phyloP scores from a whole-genome alignment of 2,888 invertebrate genomes.

The Tenthredo livida region DNA sequence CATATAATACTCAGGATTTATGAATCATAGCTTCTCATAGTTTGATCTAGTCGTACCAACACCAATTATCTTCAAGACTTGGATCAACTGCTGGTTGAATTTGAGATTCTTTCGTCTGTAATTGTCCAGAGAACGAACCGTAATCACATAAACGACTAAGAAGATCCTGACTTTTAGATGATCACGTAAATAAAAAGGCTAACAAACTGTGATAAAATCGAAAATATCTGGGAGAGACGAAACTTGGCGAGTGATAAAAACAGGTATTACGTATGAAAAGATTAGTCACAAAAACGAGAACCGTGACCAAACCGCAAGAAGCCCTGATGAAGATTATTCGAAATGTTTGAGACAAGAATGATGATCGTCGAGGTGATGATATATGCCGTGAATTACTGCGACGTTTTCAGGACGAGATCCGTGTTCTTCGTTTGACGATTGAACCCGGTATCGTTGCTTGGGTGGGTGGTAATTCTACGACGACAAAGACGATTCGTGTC shows the following conservation, averaged over 20 bases:
- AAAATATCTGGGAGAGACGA: not conserved
- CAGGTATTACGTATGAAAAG: conserved; percentile 1
- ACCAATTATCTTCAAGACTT: not conserved
- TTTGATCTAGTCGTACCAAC: not conserved
- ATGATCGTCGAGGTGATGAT: not conserved
- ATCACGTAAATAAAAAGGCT: not conserved
- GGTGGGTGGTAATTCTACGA: not conserved
- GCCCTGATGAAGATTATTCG: not conserved
- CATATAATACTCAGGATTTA: not conserved
- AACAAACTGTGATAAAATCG: not conserved
- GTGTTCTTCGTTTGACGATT: not conserved
- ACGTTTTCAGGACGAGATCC: not conserved
- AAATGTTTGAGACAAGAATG: conserved; percentile 2
- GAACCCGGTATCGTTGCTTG: not conserved
- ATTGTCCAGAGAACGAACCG: not conserved
- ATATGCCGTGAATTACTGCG: not conserved
- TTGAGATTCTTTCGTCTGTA: not conserved
- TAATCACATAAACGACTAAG: not conserved
- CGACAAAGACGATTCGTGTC: not conserved
- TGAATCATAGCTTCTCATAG: not conserved
- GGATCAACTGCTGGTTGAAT: not conserved
- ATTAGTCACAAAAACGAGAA: conserved; percentile 38
- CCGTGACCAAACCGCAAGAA: conserved; percentile 33
- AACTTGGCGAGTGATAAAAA: not conserved
- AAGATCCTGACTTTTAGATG: not conserved